phyloP scores from a whole-genome alignment of 2,888 invertebrate species.

The Protodeltote pygarga region DNA sequence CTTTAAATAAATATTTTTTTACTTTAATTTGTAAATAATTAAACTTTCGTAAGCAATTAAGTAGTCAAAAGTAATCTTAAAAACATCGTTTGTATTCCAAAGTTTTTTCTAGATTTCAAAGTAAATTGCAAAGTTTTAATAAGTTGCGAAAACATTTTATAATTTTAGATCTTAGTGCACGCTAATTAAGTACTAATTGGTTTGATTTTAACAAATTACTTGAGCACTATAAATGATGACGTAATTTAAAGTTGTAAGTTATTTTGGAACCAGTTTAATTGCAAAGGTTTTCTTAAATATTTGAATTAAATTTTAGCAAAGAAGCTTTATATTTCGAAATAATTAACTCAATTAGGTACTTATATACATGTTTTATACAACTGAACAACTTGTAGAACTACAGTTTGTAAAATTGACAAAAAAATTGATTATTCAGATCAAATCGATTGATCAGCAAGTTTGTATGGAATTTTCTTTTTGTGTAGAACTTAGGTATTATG shows the following conservation, averaged over 20 bases:
- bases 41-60: conserved; percentile 21
- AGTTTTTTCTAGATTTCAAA: conserved; percentile 14
- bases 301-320: no score
- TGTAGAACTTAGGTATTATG: no score
- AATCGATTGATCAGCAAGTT: no score
- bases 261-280: neutral
- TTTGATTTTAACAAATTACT: conserved; percentile 14
- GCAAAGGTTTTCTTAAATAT: neutral
- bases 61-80: conserved; percentile 12
- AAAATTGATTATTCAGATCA: no score
- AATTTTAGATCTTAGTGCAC: conserved; percentile 20
- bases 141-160: conserved; percentile 21
- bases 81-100: conserved; percentile 13
- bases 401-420: no score
- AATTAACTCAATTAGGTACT: neutral
- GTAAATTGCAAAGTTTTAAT: conserved; percentile 26
- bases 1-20: neutral
- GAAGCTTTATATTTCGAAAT: neutral
- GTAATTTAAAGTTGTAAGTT: conserved; percentile 7
- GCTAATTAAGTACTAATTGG: conserved; percentile 25
- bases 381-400: no score
- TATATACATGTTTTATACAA: no score
- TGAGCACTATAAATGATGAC: neutral
- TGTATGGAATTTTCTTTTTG: no score
- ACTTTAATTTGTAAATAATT: conserved; percentile 3